Base-by-base conservation (phyloP, 2,113 vertebrate species). In the Tragelaphus strepsiceros region DNA sequence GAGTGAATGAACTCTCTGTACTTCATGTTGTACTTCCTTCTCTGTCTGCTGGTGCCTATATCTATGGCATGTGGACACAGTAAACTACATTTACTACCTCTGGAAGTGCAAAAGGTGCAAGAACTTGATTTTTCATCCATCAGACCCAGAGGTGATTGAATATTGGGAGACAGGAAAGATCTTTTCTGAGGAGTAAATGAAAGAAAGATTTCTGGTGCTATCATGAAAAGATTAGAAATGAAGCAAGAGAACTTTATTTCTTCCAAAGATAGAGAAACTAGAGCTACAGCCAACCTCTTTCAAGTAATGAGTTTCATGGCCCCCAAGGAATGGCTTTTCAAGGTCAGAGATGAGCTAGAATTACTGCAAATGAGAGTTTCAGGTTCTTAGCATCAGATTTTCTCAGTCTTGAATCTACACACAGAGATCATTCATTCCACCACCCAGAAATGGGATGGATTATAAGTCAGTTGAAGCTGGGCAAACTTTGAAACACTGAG, bases 171-270 rank as follows among this genome's bases (percentile, higher is more conserved):
- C 3, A 58, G 49, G 80, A 54, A 82, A 81, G 30, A 7, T 92
- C 85, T 46, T 85, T 95, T 82, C 86, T 32, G 46, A 61, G 49
- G 30, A 90, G 61, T n/a, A 9, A 3, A 51, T 94, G 83, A 96
- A 93, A 95, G 85, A 74, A 71, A 90, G 74, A 96, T 91, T 97
- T 97, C 97, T 97, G 83, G 22, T 56, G 30, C 62, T 86, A 81
- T 49, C 53, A 74, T 87, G 94, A 97, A 98, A 83, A 93, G 74
- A 94, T 94, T 85, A 91, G 64, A 96, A 97, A 62, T 90, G 85
- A 91, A 67, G 39, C 10, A 21, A 39, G 8, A 90, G 62, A 97
- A 88, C 62, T 91, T 94, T 58, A 88, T 97, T 91, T 95, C 82
- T 96, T 95, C 86, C 80, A 62, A 59, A 93, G 43, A 71, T 58